Base-by-base conservation (phyloP, 2,113 vertebrate genomes). In the Pyxicephalus adspersus region DNA sequence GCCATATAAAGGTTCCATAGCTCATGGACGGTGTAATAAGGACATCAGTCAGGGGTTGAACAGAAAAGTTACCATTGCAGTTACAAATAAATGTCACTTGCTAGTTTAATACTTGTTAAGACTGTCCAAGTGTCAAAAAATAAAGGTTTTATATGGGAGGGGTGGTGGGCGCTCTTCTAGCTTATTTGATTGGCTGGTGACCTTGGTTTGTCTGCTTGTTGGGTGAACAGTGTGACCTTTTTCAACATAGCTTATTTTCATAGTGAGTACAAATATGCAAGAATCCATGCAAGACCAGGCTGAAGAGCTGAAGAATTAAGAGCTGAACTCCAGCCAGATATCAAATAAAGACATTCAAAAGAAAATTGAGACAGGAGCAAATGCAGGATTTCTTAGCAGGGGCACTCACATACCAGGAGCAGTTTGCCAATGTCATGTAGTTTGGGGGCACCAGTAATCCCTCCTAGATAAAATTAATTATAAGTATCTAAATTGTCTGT, bases 1-100 rank as follows among this genome's bases (percentile, higher is more conserved):
- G 54, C 65, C 58, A 34, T 29, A 60, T 50, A 60, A 71, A 80
- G 57, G 67, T 54, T 65, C 57, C 58, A 34, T 64, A 71, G 5
- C 78, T 71, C 57, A 45, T 13, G n/a, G 57, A 18, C 57, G 5
- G 26, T 61, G 55, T 80, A 80, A 72, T 64, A 72, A 72, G 67
- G 60, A 71, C 9, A 80, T 80, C 72, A 58, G 25, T 80, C 78
- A 72, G 25, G 31, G 23, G 67, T 26, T 51, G 28, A 31, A 18
- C 55, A 64, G 78, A 72, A 38, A 63, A 13, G 57, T 52, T 34
- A 31, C 78, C 25, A 80, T 72, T 80, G 72, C 25, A 25, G 38
- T 31, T 54, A 50, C 55, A 50, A 51, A 71, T 72, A 80, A 72
- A 80, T 61, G 67, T 13, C 67, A 72, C 5, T 1, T 22, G 29